These are phyloP conservation scores for Diadromus collaris DNA, from an alignment of 2,888 invertebrate species.

Conservation along the genomic window DNA sequence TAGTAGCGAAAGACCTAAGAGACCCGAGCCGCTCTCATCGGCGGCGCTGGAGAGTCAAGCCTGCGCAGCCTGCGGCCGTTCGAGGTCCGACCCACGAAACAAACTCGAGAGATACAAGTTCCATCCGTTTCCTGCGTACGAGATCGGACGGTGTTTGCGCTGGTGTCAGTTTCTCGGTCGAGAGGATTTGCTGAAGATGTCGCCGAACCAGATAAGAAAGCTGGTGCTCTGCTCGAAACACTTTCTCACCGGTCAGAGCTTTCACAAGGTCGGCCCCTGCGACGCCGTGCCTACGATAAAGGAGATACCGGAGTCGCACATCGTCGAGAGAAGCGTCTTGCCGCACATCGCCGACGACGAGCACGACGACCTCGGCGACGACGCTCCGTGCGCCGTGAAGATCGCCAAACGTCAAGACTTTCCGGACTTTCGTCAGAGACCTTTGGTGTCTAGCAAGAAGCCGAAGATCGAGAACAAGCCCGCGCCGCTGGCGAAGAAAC, in stretches of 20 bases:
- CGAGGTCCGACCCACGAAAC: constrained; percentile 75
- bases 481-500: constrained; percentile 77
- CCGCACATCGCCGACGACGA: constrained; percentile 9
- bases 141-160: constrained; percentile 77
- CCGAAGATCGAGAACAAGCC: constrained; percentile 78
- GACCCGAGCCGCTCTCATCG: constrained; percentile 70
- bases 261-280: constrained; percentile 76
- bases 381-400: constrained; percentile 56
- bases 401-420: constrained; percentile 59
- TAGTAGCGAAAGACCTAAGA: constrained; percentile 66
- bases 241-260: constrained; percentile 76
- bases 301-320: constrained; percentile 63
- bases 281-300: constrained; percentile 78
- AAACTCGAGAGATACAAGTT: constrained; percentile 77
- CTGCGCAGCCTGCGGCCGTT: constrained; percentile 77
- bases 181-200: constrained; percentile 78
- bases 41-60: constrained; percentile 76
- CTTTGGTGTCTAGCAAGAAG: constrained; percentile 78
- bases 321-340: constrained; percentile 7
- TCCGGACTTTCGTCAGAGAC: too few relatives aligned
- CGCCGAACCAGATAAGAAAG: constrained; percentile 78
- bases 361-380: constrained; percentile 51
- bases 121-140: constrained; percentile 79
- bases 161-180: constrained; percentile 78
- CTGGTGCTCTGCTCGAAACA: constrained; percentile 78